Evolutionary conservation across 2,888 invertebrate genomes (phyloP).

Genomic region (Argyresthia albistria): DNA sequence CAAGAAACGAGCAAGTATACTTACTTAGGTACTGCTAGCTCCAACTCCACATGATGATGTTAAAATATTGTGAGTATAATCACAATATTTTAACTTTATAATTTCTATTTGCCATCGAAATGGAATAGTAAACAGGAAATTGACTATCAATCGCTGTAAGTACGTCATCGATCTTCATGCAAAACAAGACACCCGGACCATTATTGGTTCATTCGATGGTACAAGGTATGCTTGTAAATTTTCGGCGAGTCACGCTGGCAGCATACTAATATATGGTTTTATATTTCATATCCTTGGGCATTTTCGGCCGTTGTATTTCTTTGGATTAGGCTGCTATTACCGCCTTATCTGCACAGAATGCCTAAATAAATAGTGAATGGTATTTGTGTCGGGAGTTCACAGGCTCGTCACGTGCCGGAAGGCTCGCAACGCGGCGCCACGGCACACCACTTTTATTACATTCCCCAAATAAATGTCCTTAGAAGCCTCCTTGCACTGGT

Average conservation of each 20-base stretch:
- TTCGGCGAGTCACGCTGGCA: neutral
- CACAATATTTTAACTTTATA: neutral
- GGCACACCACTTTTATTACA: conserved; percentile 56
- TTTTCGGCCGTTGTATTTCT: conserved; percentile 16
- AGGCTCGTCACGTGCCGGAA: conserved; percentile 48
- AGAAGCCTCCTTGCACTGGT: conserved; percentile 22
- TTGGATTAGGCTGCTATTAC: conserved; percentile 31
- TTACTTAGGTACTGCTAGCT: neutral
- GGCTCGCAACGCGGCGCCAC: conserved; percentile 22
- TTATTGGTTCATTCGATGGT: neutral
- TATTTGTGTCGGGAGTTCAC: conserved; percentile 29
- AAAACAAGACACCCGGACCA: neutral
- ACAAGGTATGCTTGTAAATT: neutral
- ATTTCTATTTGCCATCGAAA: neutral
- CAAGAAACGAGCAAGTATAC: neutral
- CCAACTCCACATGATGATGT: neutral
- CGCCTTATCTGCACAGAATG: conserved; percentile 31
- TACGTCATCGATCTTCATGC: neutral
- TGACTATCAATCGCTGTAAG: neutral
- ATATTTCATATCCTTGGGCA: conserved; percentile 10
- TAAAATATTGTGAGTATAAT: neutral
- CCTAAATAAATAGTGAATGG: conserved; percentile 42
- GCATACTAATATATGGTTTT: neutral
- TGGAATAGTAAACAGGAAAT: neutral
- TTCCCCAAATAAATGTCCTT: conserved; percentile 48